These are phyloP conservation scores for Eristalinus aeneus DNA, from an alignment of 2,888 invertebrate species.

Conservation along the genomic window DNA sequence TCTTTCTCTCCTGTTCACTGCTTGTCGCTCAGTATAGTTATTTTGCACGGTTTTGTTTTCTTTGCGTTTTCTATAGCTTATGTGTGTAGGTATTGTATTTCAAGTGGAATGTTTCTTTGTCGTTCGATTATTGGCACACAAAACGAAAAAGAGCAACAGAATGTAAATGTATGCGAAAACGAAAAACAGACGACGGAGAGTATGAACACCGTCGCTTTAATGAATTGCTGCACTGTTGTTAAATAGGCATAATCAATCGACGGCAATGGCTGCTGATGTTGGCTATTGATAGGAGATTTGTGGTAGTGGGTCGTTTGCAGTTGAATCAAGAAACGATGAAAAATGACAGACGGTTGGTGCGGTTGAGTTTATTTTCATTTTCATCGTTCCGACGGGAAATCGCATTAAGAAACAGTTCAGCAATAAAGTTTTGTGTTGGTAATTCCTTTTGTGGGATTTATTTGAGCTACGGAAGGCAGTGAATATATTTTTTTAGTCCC, in stretches of 20 bases:
- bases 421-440: neutral
- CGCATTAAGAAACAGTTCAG: neutral
- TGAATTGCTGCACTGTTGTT: slow-evolving; percentile 41
- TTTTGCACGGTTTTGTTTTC: slow-evolving; percentile 13
- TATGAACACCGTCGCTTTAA: slow-evolving; percentile 33
- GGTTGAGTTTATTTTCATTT: neutral
- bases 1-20: neutral
- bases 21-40: neutral
- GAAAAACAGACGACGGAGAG: slow-evolving; percentile 8
- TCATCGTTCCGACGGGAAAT: neutral
- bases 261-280: slow-evolving; percentile 25
- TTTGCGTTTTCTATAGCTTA: neutral
- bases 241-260: slow-evolving; percentile 23
- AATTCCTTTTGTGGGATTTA: no score
- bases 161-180: slow-evolving; percentile 47
- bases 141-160: slow-evolving; percentile 23
- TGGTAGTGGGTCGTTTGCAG: slow-evolving; percentile 48
- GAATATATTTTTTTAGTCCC: neutral
- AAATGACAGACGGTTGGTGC: neutral
- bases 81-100: slow-evolving; percentile 55
- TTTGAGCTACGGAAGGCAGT: no score
- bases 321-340: slow-evolving; percentile 1
- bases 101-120: slow-evolving; percentile 42
- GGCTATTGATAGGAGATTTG: slow-evolving; percentile 18
- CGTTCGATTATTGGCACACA: slow-evolving; percentile 48